Evolutionary conservation across 1,140 invertebrate species (phyloP), one percentile per base, ranked within the genome.

Genomic region (Onthophagus taurus): DNA sequence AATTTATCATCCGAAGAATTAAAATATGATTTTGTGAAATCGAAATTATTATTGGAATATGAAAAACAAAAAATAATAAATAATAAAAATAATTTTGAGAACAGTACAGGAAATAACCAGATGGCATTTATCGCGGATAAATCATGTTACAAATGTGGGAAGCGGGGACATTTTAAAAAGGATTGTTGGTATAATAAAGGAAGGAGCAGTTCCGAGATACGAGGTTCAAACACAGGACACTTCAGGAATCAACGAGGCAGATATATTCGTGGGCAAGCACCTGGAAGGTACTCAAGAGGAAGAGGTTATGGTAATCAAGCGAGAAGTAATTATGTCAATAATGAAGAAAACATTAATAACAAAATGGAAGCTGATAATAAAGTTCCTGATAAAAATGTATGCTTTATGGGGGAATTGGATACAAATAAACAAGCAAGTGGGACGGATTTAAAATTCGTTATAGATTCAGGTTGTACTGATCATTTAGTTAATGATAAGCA

Each of bases 1-100:
- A 51, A 48, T 42, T 36, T 41, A 26, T 24, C 23, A 12, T 8
- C 18, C 18, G 14, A 6, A 36, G 16, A 29, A 34, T 4, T 36
- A 20, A 39, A 13, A 35, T 35, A 21, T 33, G 42, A 44, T 6
- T 9, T 17, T n/a, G 31, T 35, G 26, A 44, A 44, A 31, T 8
- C 9, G 5, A 39, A 31, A 29, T 18, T 44, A 29, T 12, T 47
- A 44, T 11, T 9, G 21, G 14, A 42, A 51, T 12, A 34, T 51
- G 29, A 51, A 30, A 36, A 47, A 47, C 35, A 36, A 39, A 23
- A 41, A 38, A 19, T 14, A 36, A 11, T 47, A 38, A 26, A 41
- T 45, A 41, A 12, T 37, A 17, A 20, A 34, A 43, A 42, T 13
- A 12, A 34, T n/a, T 16, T 14, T 19, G 37, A 18, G 35, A 33